Conservation (phyloP, 2,888 invertebrate genomes). For the Noctua pronuba region DNA sequence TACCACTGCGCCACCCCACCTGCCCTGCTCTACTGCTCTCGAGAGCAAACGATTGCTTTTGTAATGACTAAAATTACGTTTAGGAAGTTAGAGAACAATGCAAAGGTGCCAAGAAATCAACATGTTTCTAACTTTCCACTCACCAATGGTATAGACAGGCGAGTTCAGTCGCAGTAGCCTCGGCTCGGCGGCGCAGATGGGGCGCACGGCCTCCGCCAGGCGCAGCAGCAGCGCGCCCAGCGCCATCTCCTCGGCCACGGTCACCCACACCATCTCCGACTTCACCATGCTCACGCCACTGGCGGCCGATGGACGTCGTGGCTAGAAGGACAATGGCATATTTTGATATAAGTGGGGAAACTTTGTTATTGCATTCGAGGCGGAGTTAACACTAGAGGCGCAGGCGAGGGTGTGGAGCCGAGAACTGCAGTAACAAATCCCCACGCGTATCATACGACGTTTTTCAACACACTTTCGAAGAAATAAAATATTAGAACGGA, state of each 20-base stretch:
- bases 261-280: slow-evolving; percentile 77
- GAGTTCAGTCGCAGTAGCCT: slow-evolving; percentile 76
- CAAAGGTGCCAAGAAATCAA: neutral
- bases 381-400: too few relatives aligned
- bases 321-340: slow-evolving; percentile 3
- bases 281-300: slow-evolving; percentile 62
- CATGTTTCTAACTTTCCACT: slow-evolving; percentile 6
- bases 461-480: too few relatives aligned
- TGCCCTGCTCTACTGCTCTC: neutral
- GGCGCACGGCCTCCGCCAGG: slow-evolving; percentile 79
- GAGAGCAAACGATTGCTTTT: neutral
- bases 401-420: too few relatives aligned
- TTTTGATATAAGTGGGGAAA: too few relatives aligned
- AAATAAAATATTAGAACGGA: too few relatives aligned
- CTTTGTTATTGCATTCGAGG: too few relatives aligned
- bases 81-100: neutral
- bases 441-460: too few relatives aligned
- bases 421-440: too few relatives aligned
- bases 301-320: slow-evolving; percentile 51
- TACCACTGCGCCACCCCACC: neutral
- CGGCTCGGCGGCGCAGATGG: slow-evolving; percentile 78
- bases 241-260: slow-evolving; percentile 73
- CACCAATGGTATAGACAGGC: slow-evolving; percentile 82
- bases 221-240: slow-evolving; percentile 77
- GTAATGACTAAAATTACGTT: neutral